phyloP scores from a whole-genome alignment of 2,797 vertebrate genomes.

The Acropternis orthonyx region DNA sequence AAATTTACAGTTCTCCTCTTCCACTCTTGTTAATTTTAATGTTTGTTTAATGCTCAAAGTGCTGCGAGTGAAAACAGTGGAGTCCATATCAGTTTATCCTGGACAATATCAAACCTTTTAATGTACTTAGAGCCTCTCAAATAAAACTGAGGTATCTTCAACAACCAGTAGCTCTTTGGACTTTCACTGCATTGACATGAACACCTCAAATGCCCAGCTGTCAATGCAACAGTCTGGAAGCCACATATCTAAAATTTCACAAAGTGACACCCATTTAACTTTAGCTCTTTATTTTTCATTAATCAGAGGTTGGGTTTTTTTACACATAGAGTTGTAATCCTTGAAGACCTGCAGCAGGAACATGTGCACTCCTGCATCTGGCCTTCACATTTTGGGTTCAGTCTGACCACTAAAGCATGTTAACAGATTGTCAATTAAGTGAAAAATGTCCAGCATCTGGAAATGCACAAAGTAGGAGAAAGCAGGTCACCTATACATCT shows the following conservation, averaged over 20 bases:
- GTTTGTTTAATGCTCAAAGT: background rate
- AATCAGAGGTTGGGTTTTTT: background rate
- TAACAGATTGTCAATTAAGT: background rate
- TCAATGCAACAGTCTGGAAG: background rate
- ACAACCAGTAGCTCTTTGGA: background rate
- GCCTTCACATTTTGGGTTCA: background rate
- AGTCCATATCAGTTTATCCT: background rate
- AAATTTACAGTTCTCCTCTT: background rate
- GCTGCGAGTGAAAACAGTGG: background rate
- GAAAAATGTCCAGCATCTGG: background rate
- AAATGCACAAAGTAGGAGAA: background rate
- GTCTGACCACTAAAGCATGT: background rate
- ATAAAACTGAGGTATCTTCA: background rate
- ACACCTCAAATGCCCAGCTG: background rate
- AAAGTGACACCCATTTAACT: background rate
- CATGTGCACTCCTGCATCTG: background rate
- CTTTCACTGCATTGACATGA: background rate
- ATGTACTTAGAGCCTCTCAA: accelerated
- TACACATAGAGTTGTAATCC: background rate
- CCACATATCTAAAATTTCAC: background rate
- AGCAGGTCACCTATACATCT: background rate
- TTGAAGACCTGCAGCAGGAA: background rate
- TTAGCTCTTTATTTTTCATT: background rate
- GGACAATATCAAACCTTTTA: background rate
- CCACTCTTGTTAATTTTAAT: background rate